Evolutionary conservation across 1,140 invertebrate genomes (phyloP).

Genomic region (Euura saliciscinereae): DNA sequence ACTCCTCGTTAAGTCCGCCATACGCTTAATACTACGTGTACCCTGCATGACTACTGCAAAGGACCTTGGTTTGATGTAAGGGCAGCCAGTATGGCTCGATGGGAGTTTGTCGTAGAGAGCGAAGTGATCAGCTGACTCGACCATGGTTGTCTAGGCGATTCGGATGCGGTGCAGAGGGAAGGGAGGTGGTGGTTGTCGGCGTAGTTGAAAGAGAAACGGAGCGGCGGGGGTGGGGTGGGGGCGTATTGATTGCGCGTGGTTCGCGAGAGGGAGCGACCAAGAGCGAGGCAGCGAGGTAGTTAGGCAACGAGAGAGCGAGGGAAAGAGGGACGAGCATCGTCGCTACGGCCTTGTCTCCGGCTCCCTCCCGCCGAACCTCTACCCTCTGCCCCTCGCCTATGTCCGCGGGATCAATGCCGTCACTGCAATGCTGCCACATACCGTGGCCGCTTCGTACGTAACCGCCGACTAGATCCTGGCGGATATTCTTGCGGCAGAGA

Average conservation of each 20-base stretch:
- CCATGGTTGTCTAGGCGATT: slow-evolving; percentile 25
- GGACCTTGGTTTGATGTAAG: slow-evolving; percentile 36
- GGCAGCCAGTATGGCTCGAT: not conserved
- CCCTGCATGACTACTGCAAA: not conserved
- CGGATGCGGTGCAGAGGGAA: slow-evolving; percentile 1
- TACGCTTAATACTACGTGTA: slow-evolving; percentile 3
- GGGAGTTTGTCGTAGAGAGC: not conserved
- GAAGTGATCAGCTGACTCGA: slow-evolving; percentile 38
- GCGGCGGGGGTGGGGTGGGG: slow-evolving; percentile 30
- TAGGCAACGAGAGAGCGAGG: slow-evolving; percentile 15
- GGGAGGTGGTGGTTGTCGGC: slow-evolving; percentile 13
- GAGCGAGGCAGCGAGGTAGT: slow-evolving; percentile 18
- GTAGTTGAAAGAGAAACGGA: slow-evolving; percentile 21
- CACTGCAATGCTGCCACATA: slow-evolving; percentile 37
- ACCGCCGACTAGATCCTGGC: slow-evolving; percentile 21
- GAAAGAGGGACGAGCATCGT: slow-evolving; percentile 30
- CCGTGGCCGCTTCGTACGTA: slow-evolving; percentile 19
- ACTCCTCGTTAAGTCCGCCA: slow-evolving; percentile 4
- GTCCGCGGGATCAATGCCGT: slow-evolving; percentile 38
- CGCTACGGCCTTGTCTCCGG: slow-evolving; percentile 27
- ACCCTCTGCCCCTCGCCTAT: slow-evolving; percentile 13
- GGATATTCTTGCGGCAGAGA: slow-evolving; percentile 14
- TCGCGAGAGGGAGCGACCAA: slow-evolving; percentile 30
- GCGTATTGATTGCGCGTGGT: slow-evolving; percentile 51
- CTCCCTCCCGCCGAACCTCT: slow-evolving; percentile 15